Evolutionary conservation across 2,888 invertebrate species (phyloP), one percentile per base, ranked within the genome.

Genomic region (Silvanus unidentatus): DNA sequence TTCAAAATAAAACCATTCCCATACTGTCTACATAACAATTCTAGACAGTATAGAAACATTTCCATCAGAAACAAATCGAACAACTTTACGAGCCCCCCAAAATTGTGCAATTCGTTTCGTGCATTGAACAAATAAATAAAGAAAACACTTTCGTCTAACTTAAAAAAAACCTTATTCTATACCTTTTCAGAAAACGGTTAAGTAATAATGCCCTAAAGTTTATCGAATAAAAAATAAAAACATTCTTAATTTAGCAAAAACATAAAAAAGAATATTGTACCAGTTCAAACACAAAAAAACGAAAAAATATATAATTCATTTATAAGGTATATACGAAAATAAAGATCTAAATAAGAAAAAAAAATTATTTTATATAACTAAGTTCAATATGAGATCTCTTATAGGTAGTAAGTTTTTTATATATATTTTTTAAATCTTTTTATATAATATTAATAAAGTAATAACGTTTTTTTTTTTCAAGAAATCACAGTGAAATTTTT

Each of bases 401-500:
- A 64, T 70, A 70, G 69, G 70, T 69, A 68, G 65, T 68, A 68
- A 65, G 63, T 69, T 68, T 64, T 68, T 67, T 66, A 64, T 57
- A 50, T 55, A 57, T 58, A 63, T 61, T 63, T 65, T 66, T 60
- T 62, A 62, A 58, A 59, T 52, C 58, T 59, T 56, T 48, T 48
- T 52, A 43, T 36, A 44, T 59, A 58, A 61, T 65, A 64, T 65
- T 66, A 65, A 59, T 64, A 63, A 63, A 64, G 59, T 65, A 63
- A 63, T 68, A 68, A 68, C 65, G 63, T 64, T 68, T 63, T 60
- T 60, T 65, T 64, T 56, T 69, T 66, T 70, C 70, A 71, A 69
- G 70, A 71, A 72, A 72, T 72, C 72, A 72, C 72, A 72, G 72
- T 71, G 70, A 72, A 70, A 69, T 61, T 63, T 64, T 59, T 57